phyloP scores from a whole-genome alignment of 2,888 invertebrate species.

The Acanthococcus lagerstroemiae region DNA sequence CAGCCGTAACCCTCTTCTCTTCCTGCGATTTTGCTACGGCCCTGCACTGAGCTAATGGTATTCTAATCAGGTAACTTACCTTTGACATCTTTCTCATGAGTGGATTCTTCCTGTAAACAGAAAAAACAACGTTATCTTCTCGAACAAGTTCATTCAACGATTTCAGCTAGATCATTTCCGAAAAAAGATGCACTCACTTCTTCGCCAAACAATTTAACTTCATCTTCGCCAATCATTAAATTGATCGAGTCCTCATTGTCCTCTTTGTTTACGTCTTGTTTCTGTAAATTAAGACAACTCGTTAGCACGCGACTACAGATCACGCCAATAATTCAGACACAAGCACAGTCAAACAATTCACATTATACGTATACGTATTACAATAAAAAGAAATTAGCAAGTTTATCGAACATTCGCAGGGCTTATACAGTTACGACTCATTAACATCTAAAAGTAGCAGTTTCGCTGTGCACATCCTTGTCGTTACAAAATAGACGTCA shows the following conservation, averaged over 20 bases:
- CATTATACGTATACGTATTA: background rate
- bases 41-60: too few relatives aligned
- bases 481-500: too few relatives aligned
- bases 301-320: background rate
- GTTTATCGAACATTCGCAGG: too few relatives aligned
- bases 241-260: constrained; percentile 62
- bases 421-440: too few relatives aligned
- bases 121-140: background rate
- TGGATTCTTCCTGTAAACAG: constrained; percentile 13
- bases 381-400: background rate
- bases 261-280: constrained; percentile 32
- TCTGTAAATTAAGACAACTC: constrained; percentile 17
- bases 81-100: constrained; percentile 20
- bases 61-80: too few relatives aligned
- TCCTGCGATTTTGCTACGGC: too few relatives aligned
- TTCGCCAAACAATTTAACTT: constrained; percentile 62
- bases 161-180: too few relatives aligned
- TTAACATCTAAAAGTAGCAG: too few relatives aligned
- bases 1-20: too few relatives aligned
- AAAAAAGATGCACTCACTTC: constrained; percentile 60
- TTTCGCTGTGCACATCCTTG: too few relatives aligned
- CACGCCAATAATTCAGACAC: background rate
- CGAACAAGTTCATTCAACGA: too few relatives aligned
- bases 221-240: constrained; percentile 70
- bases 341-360: too few relatives aligned